Percentiles rank a stretch among this genome's conserved stretches.
Evolutionary conservation across 2,888 invertebrate genomes (phyloP).

Genomic region (Chrysolina haemoptera): DNA sequence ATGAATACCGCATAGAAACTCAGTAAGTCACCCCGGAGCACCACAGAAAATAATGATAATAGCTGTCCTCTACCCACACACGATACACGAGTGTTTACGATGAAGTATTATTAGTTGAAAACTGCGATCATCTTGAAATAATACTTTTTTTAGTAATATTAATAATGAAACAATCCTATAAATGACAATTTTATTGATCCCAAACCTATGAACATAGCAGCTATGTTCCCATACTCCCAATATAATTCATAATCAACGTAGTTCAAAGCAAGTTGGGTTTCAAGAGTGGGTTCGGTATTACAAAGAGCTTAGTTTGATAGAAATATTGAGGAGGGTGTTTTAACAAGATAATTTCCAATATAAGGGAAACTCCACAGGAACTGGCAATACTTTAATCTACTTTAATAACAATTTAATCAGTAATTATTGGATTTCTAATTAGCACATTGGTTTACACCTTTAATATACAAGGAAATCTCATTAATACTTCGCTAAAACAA

Average conservation of each 20-base stretch:
- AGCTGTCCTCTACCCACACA: no score
- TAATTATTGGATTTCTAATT: constrained; percentile 66
- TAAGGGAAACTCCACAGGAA: constrained; percentile 52
- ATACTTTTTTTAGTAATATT: no score
- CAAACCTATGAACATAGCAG: no score
- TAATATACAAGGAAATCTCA: constrained; percentile 52
- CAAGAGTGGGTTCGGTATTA: constrained; percentile 42
- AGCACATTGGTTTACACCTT: constrained; percentile 59
- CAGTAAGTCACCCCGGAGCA: no score
- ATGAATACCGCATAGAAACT: no score
- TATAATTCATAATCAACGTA: constrained; percentile 3
- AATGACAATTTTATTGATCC: no score
- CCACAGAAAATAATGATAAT: no score
- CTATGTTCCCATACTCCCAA: not conserved
- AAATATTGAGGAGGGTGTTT: constrained; percentile 54
- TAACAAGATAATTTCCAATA: constrained; percentile 58
- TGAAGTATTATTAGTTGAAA: no score
- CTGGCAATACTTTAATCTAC: constrained; percentile 65
- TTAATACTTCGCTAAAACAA: constrained; percentile 47
- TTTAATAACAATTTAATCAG: constrained; percentile 66
- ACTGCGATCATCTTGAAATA: no score
- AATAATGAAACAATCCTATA: no score
- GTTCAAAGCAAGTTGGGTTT: constrained; percentile 21
- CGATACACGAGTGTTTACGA: no score
- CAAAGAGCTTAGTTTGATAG: constrained; percentile 53